Evolutionary conservation across 2,113 vertebrate genomes (phyloP).

Genomic region (Synodontis membranacea): DNA sequence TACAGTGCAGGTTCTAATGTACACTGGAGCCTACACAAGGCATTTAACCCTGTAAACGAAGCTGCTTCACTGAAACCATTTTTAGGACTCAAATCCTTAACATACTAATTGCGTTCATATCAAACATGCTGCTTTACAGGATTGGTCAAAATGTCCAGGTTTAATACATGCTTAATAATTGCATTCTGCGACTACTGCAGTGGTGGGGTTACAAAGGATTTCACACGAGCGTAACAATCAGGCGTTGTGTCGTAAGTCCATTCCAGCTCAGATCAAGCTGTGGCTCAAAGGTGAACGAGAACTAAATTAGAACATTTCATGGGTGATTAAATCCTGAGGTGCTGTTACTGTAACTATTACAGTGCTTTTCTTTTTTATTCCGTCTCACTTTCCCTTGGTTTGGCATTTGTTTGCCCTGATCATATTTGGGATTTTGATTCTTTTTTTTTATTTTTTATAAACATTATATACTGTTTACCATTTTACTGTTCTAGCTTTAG

Average conservation of each 20-base stretch:
- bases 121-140: background rate
- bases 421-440: background rate
- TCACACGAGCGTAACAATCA: background rate
- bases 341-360: background rate
- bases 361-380: background rate
- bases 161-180: background rate
- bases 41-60: background rate
- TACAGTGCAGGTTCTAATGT: background rate
- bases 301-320: background rate
- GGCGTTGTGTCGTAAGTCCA: background rate
- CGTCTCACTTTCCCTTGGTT: background rate
- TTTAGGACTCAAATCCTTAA: background rate
- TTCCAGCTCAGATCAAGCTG: conserved; percentile 9
- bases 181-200: background rate
- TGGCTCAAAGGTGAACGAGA: background rate
- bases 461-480: background rate
- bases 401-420: background rate
- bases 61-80: background rate
- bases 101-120: background rate
- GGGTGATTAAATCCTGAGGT: background rate
- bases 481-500: background rate
- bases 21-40: background rate
- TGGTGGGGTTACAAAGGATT: background rate
- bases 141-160: background rate
- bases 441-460: background rate